Evolutionary conservation across 2,888 invertebrate species (phyloP).

Genomic region (Polydrusus tereticollis): DNA sequence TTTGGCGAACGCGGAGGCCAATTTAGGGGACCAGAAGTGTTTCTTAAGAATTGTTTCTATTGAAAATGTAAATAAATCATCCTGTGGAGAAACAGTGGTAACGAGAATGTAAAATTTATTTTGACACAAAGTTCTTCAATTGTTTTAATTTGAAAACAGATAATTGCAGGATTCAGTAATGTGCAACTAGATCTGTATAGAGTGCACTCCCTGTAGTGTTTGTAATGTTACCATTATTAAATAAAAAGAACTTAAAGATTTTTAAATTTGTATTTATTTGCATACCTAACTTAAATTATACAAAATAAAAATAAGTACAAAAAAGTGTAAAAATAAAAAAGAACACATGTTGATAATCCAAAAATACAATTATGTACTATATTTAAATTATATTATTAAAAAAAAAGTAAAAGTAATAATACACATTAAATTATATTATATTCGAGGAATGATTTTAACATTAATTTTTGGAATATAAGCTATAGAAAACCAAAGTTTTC

Average conservation of each 20-base stretch:
- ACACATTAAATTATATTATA: conserved; percentile 12
- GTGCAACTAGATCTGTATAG: too few species aligned
- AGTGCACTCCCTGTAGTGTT: too few species aligned
- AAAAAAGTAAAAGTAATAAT: background rate
- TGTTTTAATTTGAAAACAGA: too few species aligned
- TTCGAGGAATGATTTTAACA: conserved; percentile 16
- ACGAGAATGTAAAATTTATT: too few species aligned
- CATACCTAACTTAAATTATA: conserved; percentile 11
- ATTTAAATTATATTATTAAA: conserved; percentile 1
- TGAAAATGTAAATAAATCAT: too few species aligned
- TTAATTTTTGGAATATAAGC: conserved; percentile 22
- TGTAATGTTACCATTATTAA: too few species aligned
- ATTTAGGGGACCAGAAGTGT: too few species aligned
- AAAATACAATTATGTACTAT: conserved; percentile 20
- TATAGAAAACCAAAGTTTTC: conserved; percentile 9
- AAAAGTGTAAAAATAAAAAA: conserved; percentile 27
- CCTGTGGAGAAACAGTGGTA: too few species aligned
- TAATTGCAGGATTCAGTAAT: too few species aligned
- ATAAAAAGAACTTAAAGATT: background rate
- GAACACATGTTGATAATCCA: conserved; percentile 3
- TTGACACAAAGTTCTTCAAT: too few species aligned
- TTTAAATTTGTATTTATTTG: background rate
- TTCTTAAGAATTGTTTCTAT: too few species aligned
- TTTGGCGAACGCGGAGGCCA: too few species aligned
- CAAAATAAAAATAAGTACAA: conserved; percentile 26